Conservation (phyloP, 2,888 invertebrate species). For the Hydraecia micacea region DNA sequence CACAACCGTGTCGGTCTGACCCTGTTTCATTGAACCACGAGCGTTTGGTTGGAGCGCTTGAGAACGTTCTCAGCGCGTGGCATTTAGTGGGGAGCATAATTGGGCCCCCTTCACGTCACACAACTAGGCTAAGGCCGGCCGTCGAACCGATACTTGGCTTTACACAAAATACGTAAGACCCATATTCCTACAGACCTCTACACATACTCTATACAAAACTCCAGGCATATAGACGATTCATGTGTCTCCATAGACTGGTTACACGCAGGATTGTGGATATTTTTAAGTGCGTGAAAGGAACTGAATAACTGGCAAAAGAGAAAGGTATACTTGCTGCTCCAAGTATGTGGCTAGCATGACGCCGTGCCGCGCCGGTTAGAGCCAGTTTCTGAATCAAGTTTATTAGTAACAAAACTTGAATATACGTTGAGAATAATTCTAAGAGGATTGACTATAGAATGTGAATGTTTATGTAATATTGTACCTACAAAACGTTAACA, state of each 20-base stretch:
- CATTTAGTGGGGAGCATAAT: conserved; percentile 75
- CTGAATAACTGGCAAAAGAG: conserved; percentile 79
- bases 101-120: conserved; percentile 86
- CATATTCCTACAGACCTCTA: conserved; percentile 60
- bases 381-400: conserved; percentile 74
- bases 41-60: conserved; percentile 70
- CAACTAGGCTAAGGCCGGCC: conserved; percentile 89
- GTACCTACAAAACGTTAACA: not conserved
- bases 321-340: conserved; percentile 76
- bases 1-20: conserved; percentile 71
- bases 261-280: conserved; percentile 69
- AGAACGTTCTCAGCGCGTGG: conserved; percentile 76
- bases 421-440: conserved; percentile 42
- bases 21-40: conserved; percentile 78
- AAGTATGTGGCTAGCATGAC: conserved; percentile 63
- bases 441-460: conserved; percentile 27
- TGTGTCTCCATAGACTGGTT: conserved; percentile 71
- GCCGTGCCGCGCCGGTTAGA: conserved; percentile 50
- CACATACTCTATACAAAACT: conserved; percentile 53
- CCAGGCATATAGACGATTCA: conserved; percentile 46
- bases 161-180: conserved; percentile 74
- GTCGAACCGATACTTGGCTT: conserved; percentile 78
- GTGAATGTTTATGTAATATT: conserved; percentile 32
- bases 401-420: conserved; percentile 63
- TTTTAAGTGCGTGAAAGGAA: conserved; percentile 81